Evolutionary conservation across 2,888 invertebrate genomes (phyloP).

Genomic region (Mamestra brassicae): DNA sequence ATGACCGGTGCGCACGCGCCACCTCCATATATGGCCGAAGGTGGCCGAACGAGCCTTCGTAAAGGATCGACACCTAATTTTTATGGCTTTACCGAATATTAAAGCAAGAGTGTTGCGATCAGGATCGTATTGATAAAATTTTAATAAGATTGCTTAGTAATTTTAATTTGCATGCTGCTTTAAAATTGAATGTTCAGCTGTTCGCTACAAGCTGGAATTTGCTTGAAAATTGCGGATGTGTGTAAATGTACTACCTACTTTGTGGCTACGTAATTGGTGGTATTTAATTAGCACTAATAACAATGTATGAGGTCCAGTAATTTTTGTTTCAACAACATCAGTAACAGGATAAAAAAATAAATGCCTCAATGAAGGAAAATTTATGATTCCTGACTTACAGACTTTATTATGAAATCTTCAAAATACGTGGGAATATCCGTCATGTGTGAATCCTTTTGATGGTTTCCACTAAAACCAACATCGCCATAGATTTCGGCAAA

Average conservation of each 20-base stretch:
- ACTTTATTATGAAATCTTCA: not conserved
- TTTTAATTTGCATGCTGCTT: conserved; percentile 45
- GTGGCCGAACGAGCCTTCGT: conserved; percentile 68
- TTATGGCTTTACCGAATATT: conserved; percentile 69
- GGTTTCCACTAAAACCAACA: conserved; percentile 35
- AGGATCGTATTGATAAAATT: conserved; percentile 4
- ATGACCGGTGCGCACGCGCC: conserved; percentile 78
- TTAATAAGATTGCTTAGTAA: conserved; percentile 30
- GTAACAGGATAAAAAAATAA: no score
- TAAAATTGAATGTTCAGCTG: conserved; percentile 38
- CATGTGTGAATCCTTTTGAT: conserved; percentile 12
- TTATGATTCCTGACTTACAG: not conserved
- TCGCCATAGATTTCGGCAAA: conserved; percentile 53
- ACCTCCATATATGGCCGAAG: conserved; percentile 74
- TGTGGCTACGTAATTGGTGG: conserved; percentile 10
- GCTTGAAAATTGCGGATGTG: conserved; percentile 21
- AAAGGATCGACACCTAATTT: conserved; percentile 84
- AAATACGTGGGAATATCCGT: conserved; percentile 24
- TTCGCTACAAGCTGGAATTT: conserved; percentile 18
- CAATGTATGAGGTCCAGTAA: conserved; percentile 12
- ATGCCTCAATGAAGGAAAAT: no score
- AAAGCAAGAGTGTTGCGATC: conserved; percentile 42
- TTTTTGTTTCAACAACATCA: no score
- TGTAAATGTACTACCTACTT: conserved; percentile 14
- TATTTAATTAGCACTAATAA: conserved; percentile 33